A percentile compares a stretch with the other conserved stretches of the same genome.
Conservation (phyloP, 2,113 vertebrate species). For the Lucifuga dentata region DNA sequence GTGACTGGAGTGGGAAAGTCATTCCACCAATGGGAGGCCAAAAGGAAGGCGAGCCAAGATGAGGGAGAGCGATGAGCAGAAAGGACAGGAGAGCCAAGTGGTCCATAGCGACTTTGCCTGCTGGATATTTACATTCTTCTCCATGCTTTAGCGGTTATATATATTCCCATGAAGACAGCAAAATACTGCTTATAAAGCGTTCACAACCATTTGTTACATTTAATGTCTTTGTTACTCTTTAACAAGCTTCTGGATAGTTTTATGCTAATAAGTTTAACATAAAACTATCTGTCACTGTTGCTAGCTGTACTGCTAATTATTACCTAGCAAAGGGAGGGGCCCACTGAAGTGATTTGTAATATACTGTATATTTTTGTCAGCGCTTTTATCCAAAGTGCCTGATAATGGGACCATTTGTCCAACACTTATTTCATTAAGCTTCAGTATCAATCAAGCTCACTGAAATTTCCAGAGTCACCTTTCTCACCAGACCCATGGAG, state of each 20-base stretch:
- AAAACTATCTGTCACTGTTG: not conserved
- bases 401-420: not conserved
- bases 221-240: not conserved
- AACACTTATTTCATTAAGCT: too few relatives aligned
- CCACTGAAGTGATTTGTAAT: not conserved
- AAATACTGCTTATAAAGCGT: not conserved
- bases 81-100: conserved; percentile 27
- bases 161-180: conserved; percentile 10
- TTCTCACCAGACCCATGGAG: too few relatives aligned
- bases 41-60: conserved; percentile 42
- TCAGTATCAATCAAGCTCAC: too few relatives aligned
- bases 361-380: not conserved
- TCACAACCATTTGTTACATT: not conserved
- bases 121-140: conserved; percentile 30
- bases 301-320: conserved; percentile 3
- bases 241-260: not conserved
- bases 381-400: conserved; percentile 1
- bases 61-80: conserved; percentile 40
- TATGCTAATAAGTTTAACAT: too few relatives aligned
- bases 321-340: not conserved
- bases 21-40: conserved; percentile 24
- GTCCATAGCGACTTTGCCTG: not conserved
- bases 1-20: conserved; percentile 32
- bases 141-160: conserved; percentile 18
- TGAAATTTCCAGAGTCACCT: too few relatives aligned